Conservation (phyloP, 2,888 invertebrate species). For the Melanophora roralis region DNA sequence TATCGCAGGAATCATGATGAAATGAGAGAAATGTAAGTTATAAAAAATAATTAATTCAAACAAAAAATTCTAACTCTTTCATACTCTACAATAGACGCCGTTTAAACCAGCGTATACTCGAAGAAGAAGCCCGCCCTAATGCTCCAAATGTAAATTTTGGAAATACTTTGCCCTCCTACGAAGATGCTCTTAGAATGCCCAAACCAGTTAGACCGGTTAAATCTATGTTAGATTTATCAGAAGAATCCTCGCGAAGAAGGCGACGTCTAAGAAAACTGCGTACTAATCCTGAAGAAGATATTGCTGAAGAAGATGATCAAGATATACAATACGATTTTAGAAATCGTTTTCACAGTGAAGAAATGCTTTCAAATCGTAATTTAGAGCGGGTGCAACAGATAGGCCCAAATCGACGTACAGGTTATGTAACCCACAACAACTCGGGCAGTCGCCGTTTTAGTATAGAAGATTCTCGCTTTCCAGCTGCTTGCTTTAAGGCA, state of each 20-base stretch:
- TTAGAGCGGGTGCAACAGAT: constrained; percentile 72
- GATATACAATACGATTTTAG: constrained; percentile 70
- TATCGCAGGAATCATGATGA: constrained; percentile 78
- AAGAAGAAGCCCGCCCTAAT: constrained; percentile 79
- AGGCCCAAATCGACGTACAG: constrained; percentile 69
- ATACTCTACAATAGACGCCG: constrained; percentile 71
- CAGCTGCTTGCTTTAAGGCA: constrained; percentile 72
- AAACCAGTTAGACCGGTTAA: constrained; percentile 81
- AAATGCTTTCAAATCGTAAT: constrained; percentile 74
- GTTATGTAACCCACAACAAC: constrained; percentile 66
- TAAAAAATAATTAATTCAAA: neutral
- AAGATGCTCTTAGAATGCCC: constrained; percentile 87
- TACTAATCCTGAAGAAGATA: constrained; percentile 66
- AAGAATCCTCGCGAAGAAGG: constrained; percentile 76
- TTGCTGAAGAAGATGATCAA: constrained; percentile 66
- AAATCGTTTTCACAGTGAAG: constrained; percentile 75
- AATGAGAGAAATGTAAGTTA: constrained; percentile 73
- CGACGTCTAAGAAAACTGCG: constrained; percentile 66
- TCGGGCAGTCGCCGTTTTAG: constrained; percentile 73
- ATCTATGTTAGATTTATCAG: constrained; percentile 77
- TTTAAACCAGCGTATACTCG: constrained; percentile 79
- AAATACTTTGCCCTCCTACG: constrained; percentile 84
- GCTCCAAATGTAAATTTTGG: constrained; percentile 81
- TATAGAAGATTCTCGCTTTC: constrained; percentile 73
- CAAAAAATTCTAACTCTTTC: neutral